Conservation (phyloP, 2,113 vertebrate genomes). For the Corythoichthys haematopterus region DNA sequence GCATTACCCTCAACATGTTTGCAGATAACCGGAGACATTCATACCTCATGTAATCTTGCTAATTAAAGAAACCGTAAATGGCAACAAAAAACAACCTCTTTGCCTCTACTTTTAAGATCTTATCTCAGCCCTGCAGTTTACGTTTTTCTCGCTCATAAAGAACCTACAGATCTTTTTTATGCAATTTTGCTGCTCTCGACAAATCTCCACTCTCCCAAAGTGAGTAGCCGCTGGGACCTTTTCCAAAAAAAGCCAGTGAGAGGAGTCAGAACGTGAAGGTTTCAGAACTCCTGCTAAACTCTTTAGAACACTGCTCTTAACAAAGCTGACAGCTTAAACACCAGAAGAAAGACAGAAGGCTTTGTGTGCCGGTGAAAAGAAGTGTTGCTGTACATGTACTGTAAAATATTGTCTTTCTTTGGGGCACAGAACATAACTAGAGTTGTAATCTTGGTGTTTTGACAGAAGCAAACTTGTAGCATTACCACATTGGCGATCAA, state of each 20-base stretch:
- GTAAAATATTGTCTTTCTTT: constrained; percentile 65
- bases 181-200: constrained; percentile 11
- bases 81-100: constrained; percentile 13
- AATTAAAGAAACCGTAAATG: neutral
- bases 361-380: neutral
- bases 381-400: constrained; percentile 42
- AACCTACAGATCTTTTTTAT: too few species aligned
- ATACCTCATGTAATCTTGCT: neutral
- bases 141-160: constrained; percentile 34
- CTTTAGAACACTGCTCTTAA: neutral
- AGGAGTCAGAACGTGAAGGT: constrained; percentile 21
- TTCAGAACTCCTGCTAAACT: constrained; percentile 14
- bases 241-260: constrained; percentile 46
- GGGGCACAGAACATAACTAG: constrained; percentile 44
- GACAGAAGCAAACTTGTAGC: neutral
- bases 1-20: neutral
- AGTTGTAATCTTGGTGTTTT: constrained; percentile 61
- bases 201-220: constrained; percentile 13
- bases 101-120: constrained; percentile 15
- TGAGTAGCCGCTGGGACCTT: constrained; percentile 32
- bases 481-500: neutral
- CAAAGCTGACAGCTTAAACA: constrained; percentile 27
- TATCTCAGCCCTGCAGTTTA: constrained; percentile 20
- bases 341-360: constrained; percentile 7
- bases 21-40: neutral